Conservation (phyloP, 1,140 invertebrate species). For the Drosophila kepulauana region DNA sequence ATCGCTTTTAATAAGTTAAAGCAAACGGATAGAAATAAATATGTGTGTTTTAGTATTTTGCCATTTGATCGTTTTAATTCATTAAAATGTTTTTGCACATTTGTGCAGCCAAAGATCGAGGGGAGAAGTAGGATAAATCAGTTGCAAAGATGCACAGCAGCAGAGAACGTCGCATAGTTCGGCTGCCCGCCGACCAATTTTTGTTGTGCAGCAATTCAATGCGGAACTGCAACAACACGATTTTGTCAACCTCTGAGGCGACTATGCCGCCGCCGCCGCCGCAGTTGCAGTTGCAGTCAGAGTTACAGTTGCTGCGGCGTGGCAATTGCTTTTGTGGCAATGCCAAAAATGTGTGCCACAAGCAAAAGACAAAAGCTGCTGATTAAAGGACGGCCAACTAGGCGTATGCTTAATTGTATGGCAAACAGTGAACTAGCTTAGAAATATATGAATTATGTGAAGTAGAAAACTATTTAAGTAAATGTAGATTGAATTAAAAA, state of each 20-base stretch:
- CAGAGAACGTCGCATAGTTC: conserved; percentile 58
- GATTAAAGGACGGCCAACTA: conserved; percentile 45
- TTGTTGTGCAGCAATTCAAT: conserved; percentile 60
- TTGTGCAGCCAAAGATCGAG: not conserved
- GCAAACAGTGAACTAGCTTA: not conserved
- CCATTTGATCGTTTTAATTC: conserved; percentile 64
- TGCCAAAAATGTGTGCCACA: conserved; percentile 74
- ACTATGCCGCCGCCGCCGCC: conserved; percentile 35
- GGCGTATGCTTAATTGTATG: conserved; percentile 16
- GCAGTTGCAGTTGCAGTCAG: conserved; percentile 13
- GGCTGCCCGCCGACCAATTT: conserved; percentile 60
- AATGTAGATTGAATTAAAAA: not conserved
- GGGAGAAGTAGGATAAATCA: not conserved
- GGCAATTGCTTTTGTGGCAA: conserved; percentile 55
- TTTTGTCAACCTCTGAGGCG: conserved; percentile 75
- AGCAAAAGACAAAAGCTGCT: conserved; percentile 39
- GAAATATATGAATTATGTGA: conserved; percentile 20
- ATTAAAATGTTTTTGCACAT: conserved; percentile 74
- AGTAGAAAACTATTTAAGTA: conserved; percentile 4
- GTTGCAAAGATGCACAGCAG: conserved; percentile 17
- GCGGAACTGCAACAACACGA: conserved; percentile 74
- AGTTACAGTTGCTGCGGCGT: conserved; percentile 24
- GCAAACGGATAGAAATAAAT: conserved; percentile 29
- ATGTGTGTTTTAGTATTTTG: conserved; percentile 31
- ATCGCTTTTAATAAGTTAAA: conserved; percentile 34